A percentile compares a stretch with the other conserved stretches of the same genome.
Conservation (phyloP, 2,888 invertebrate genomes). For the Dioctria rufipes region DNA sequence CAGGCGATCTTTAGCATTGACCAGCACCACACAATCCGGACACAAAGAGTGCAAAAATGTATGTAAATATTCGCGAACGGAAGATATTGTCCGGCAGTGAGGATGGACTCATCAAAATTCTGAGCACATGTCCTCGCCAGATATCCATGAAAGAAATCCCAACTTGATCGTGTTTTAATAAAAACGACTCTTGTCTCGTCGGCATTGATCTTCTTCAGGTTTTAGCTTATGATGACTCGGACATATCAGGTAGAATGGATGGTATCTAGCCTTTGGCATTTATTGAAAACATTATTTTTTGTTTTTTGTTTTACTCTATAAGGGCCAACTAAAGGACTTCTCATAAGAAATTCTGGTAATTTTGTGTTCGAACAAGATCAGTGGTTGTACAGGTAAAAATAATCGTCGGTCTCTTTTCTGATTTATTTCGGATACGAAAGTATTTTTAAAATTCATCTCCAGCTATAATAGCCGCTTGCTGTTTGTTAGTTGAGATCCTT, state of each 20-base stretch:
- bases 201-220: constrained; percentile 24
- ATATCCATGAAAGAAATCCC: constrained; percentile 18
- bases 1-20: constrained; percentile 16
- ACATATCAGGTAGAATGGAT: constrained; percentile 32
- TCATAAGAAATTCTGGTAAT: constrained; percentile 41
- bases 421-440: constrained; percentile 39
- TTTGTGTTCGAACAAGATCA: constrained; percentile 45
- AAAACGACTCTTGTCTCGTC: constrained; percentile 46
- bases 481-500: not conserved
- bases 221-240: constrained; percentile 40
- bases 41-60: constrained; percentile 46
- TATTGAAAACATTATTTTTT: constrained; percentile 29
- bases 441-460: not conserved
- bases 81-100: not conserved
- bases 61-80: constrained; percentile 37
- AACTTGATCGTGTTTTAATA: constrained; percentile 19
- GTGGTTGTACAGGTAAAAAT: constrained; percentile 29
- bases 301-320: not conserved
- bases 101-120: constrained; percentile 53
- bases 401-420: constrained; percentile 47
- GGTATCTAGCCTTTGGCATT: constrained; percentile 49
- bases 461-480: not conserved
- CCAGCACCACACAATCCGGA: constrained; percentile 16
- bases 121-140: constrained; percentile 50
- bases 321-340: not conserved